Conservation (phyloP, 2,113 vertebrate species). For the Tautogolabrus adspersus region DNA sequence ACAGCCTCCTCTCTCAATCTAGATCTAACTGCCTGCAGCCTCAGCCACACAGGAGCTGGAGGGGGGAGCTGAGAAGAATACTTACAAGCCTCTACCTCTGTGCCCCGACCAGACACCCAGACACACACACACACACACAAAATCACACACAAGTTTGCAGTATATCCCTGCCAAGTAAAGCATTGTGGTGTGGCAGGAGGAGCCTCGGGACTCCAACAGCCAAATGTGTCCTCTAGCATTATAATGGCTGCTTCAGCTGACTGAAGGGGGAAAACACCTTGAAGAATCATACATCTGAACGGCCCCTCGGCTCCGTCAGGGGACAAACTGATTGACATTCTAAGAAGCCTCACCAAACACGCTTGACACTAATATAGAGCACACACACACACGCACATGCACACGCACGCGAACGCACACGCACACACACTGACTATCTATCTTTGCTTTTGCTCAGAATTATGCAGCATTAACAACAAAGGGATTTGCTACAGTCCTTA, state of each 20-base stretch:
- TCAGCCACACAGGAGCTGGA: slow-evolving; percentile 79
- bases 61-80: slow-evolving; percentile 81
- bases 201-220: slow-evolving; percentile 72
- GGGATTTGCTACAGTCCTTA: background rate
- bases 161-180: slow-evolving; percentile 67
- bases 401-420: background rate
- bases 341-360: slow-evolving; percentile 64
- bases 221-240: slow-evolving; percentile 81
- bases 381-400: background rate
- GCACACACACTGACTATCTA: slow-evolving; percentile 19
- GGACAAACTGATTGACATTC: slow-evolving; percentile 73
- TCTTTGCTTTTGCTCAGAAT: slow-evolving; percentile 34
- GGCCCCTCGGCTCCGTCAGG: slow-evolving; percentile 59
- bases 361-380: slow-evolving; percentile 51
- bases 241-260: slow-evolving; percentile 69
- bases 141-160: slow-evolving; percentile 25
- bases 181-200: slow-evolving; percentile 72
- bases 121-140: slow-evolving; percentile 20
- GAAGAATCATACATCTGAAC: slow-evolving; percentile 74
- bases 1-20: slow-evolving; percentile 78
- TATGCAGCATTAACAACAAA: slow-evolving; percentile 36
- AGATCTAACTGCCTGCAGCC: slow-evolving; percentile 80
- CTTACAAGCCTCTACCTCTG: slow-evolving; percentile 70
- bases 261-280: slow-evolving; percentile 79
- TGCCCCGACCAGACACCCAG: slow-evolving; percentile 48